Evolutionary conservation across 2,113 vertebrate genomes (phyloP).

Genomic region (Perca schrenkii): DNA sequence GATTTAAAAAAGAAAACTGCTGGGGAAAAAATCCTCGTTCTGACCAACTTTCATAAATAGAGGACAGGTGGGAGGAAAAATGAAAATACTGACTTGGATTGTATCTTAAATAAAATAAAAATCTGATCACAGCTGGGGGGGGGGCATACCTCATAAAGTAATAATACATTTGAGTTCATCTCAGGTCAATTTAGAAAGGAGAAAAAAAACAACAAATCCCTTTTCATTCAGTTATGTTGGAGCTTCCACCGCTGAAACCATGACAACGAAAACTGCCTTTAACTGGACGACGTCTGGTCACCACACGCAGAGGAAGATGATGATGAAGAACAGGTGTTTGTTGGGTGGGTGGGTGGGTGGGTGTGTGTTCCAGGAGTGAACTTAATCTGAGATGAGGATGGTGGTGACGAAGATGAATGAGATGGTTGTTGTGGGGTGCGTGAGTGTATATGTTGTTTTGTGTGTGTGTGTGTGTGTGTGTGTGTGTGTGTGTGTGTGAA

Average conservation of each 20-base stretch:
- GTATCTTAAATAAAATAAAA: background rate
- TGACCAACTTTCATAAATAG: constrained; percentile 22
- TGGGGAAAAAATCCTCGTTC: background rate
- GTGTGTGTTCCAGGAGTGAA: too few species aligned
- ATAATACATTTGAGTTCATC: background rate
- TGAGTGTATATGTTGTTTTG: constrained; percentile 15
- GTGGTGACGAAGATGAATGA: constrained; percentile 8
- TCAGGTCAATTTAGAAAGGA: background rate
- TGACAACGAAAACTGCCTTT: background rate
- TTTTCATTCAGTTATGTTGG: background rate
- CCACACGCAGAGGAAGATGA: background rate
- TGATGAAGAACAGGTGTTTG: constrained; percentile 10
- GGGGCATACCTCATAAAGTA: background rate
- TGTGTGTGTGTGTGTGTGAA: constrained; percentile 18
- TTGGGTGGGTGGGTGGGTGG: background rate
- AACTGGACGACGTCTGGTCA: constrained; percentile 8
- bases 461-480: constrained; percentile 29
- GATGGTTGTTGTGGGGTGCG: constrained; percentile 32
- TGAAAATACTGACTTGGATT: constrained; percentile 7
- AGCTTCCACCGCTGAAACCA: background rate
- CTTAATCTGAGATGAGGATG: background rate
- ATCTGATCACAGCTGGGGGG: background rate
- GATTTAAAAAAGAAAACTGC: background rate
- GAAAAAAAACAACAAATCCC: background rate
- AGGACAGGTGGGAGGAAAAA: background rate